Evolutionary conservation across 2,888 invertebrate genomes (phyloP).

Genomic region (Steinernema scapterisci): DNA sequence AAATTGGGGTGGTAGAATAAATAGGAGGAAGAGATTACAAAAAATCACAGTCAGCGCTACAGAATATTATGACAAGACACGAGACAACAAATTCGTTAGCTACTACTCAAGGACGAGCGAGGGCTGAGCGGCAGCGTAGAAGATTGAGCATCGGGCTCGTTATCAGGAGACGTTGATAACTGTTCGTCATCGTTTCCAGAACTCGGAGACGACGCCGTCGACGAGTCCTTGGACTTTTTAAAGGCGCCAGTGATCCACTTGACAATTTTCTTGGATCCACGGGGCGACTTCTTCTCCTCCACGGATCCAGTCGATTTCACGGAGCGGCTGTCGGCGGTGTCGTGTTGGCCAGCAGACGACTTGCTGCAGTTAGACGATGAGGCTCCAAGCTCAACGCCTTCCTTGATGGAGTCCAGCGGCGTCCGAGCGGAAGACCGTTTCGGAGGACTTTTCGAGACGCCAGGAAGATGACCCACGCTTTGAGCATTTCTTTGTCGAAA

Average conservation of each 20-base stretch:
- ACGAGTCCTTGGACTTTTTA: slow-evolving; percentile 25
- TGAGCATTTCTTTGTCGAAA: slow-evolving; percentile 44
- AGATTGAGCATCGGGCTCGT: background rate
- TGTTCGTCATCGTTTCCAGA: slow-evolving; percentile 27
- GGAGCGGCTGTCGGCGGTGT: slow-evolving; percentile 16
- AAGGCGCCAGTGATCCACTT: slow-evolving; percentile 24
- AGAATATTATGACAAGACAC: background rate
- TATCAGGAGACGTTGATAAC: slow-evolving; percentile 25
- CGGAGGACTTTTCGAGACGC: slow-evolving; percentile 26
- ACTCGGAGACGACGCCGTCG: slow-evolving; percentile 4
- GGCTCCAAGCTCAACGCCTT: slow-evolving; percentile 52
- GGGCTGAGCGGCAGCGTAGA: background rate
- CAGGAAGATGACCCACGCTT: slow-evolving; percentile 50
- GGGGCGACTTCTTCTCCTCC: slow-evolving; percentile 16
- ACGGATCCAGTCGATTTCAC: slow-evolving; percentile 9
- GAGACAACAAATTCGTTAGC: background rate
- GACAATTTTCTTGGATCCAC: slow-evolving; percentile 7
- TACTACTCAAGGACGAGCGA: slow-evolving; percentile 1
- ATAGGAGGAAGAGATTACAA: background rate
- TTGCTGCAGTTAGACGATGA: slow-evolving; percentile 13
- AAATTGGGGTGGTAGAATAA: background rate
- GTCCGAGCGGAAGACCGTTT: slow-evolving; percentile 42
- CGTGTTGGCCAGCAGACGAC: background rate
- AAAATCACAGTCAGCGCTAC: slow-evolving; percentile 29
- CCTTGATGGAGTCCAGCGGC: slow-evolving; percentile 54